Percentiles rank a stretch among this genome's conserved stretches.
phyloP scores from a whole-genome alignment of 1,140 invertebrate species.

The Ceratina japonica region DNA sequence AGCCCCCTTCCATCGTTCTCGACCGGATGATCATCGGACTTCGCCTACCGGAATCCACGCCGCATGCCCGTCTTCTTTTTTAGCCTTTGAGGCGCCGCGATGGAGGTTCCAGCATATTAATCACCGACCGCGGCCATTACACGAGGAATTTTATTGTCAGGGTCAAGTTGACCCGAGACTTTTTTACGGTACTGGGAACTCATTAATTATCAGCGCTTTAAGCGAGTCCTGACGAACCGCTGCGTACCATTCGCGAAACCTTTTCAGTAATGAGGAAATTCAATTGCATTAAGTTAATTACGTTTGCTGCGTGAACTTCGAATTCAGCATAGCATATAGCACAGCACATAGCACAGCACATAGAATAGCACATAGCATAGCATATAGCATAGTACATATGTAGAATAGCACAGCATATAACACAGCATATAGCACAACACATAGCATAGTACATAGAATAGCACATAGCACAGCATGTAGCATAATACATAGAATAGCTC shows the following conservation, averaged over 20 bases:
- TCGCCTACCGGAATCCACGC: constrained; percentile 44
- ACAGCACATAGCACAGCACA: no score
- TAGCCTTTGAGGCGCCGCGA: constrained; percentile 38
- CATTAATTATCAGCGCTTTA: constrained; percentile 26
- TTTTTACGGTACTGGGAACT: not conserved
- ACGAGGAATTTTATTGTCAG: constrained; percentile 31
- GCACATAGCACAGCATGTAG: no score
- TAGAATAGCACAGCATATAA: no score
- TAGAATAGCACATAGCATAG: no score
- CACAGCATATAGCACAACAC: no score
- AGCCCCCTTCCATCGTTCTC: not conserved
- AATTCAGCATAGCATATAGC: no score
- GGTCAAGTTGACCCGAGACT: constrained; percentile 27
- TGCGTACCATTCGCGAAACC: not conserved
- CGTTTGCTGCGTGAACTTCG: no score
- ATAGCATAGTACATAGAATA: no score
- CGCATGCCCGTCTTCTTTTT: constrained; percentile 21
- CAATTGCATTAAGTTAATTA: not conserved
- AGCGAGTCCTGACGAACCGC: not conserved
- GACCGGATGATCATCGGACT: constrained; percentile 40
- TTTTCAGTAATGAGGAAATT: not conserved
- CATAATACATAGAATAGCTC: no score
- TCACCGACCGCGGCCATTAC: constrained; percentile 31
- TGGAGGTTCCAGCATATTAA: constrained; percentile 44
- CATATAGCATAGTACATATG: no score